Evolutionary conservation across 2,797 vertebrate genomes (phyloP), one percentile per base, ranked within the genome.

Genomic region (Clamator glandarius): DNA sequence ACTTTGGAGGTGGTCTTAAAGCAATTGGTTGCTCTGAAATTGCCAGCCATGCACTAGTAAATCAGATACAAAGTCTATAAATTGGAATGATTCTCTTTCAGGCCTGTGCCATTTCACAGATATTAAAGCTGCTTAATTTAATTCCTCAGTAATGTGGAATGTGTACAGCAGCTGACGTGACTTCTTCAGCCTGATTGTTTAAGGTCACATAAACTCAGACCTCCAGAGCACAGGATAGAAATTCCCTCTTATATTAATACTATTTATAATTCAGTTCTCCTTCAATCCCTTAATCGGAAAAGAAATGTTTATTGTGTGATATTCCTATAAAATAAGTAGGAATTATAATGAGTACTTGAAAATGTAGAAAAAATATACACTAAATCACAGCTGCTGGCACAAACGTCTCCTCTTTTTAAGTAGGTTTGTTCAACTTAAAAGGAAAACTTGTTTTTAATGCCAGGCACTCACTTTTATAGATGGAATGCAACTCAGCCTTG

Each of bases 1-100:
- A 92, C 82, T 94, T 89, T 93, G 84, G 93, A 96, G 96, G 96
- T 90, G 69, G 93, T 93, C 94, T 97, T 93, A 93, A 94, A 96
- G 96, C 92, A 93, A 92, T 90, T 87, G 92, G 83, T 72, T 52
- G 35, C 67, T 92, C 76, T 83, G 83, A 92, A 84, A 96, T 95
- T 92, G 92, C 93, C 84, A 93, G 90, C 89, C 57, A 44, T 73
- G 79, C 85, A 57, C 88, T 90, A 66, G 59, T 96, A 96, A 93
- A 95, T 97, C 94, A 96, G 96, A 93, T 74, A 86, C 91, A 94
- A 93, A 94, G 81, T 92, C 92, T 90, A 84, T 90, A 90, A 76
- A 95, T 95, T 63, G 52, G 86, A 94, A 91, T 20, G 44, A 84
- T 95, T 95, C 82, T 93, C 72, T 95, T 93, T 83, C 78, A 92